Percentiles rank a stretch among this genome's conserved stretches.
Evolutionary conservation across 2,113 vertebrate genomes (phyloP).

Genomic region (Oreochromis spilurus): DNA sequence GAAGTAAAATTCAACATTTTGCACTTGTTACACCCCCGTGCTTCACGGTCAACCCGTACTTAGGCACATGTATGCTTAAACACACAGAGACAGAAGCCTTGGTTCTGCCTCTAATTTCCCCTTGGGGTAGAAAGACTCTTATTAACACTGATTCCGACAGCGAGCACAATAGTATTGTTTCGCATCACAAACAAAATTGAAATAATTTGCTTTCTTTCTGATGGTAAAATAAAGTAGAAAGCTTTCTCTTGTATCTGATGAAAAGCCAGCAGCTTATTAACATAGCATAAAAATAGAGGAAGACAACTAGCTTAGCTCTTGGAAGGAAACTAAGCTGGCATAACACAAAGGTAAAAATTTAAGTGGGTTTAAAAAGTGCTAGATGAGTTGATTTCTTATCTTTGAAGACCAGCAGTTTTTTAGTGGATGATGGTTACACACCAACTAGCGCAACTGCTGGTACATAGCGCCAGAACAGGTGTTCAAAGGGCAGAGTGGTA

Average conservation of each 20-base stretch:
- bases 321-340: fast-evolving
- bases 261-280: background rate
- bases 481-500: background rate
- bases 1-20: conserved; percentile 10
- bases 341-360: background rate
- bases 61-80: background rate
- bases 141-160: background rate
- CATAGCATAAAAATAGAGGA: background rate
- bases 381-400: background rate
- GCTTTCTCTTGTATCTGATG: background rate
- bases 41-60: background rate
- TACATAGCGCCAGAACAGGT: background rate
- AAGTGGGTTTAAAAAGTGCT: background rate
- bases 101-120: conserved; percentile 20
- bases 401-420: background rate
- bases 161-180: background rate
- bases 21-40: conserved; percentile 20
- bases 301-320: background rate
- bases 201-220: background rate
- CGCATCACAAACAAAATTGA: background rate
- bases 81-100: conserved; percentile 16
- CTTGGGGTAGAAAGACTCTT: background rate
- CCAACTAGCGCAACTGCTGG: background rate
- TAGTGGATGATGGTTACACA: fast-evolving
- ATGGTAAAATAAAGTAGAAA: background rate